Evolutionary conservation across 2,797 vertebrate species (phyloP), one percentile per base, ranked within the genome.

Genomic region (Periophthalmus magnuspinnatus): DNA sequence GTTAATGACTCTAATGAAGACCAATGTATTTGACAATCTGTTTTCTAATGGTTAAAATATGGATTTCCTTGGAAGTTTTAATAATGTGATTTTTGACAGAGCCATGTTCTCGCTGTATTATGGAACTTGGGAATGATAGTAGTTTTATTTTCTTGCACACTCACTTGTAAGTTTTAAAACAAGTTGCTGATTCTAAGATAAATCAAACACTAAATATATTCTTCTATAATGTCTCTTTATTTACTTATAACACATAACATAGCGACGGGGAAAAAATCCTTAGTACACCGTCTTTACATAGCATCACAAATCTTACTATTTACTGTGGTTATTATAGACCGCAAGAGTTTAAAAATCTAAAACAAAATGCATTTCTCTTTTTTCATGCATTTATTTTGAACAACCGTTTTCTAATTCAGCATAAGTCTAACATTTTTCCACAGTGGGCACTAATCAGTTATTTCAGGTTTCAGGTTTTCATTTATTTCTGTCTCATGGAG

Each of bases 21-120:
- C 34, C 78, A 84, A 86, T 85, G 79, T 88, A 80, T 84, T 71
- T 77, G 84, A 91, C 86, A 87, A 84, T 91, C 85, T 66, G 62
- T 79, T 85, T 85, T 69, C 67, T 77, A 33, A 84, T 59, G 68
- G 69, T 67, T 81, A 58, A 77, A 75, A 57, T 66, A 64, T 72
- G 72, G 67, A 75, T 80, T 71, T 65, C 74, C 66, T 68, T 58
- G 32, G 72, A 65, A n/a, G 16, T 41, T 7, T 62, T 65, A 38
- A n/a, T 33, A 36, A 67, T 33, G 45, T 64, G 6, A 47, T 28
- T 24, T 24, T 79, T 54, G 71, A 75, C 65, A 84, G 64, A 76
- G 74, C 57, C 4, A 65, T 82, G 75, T 71, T 78, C 74, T 83
- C 81, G 84, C 78, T 86, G 81, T 90, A 84, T 89, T 89, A 89